A percentile compares a stretch with the other conserved stretches of the same genome.
Evolutionary conservation across 2,113 vertebrate species (phyloP).

Genomic region (Catharus bicknelli): DNA sequence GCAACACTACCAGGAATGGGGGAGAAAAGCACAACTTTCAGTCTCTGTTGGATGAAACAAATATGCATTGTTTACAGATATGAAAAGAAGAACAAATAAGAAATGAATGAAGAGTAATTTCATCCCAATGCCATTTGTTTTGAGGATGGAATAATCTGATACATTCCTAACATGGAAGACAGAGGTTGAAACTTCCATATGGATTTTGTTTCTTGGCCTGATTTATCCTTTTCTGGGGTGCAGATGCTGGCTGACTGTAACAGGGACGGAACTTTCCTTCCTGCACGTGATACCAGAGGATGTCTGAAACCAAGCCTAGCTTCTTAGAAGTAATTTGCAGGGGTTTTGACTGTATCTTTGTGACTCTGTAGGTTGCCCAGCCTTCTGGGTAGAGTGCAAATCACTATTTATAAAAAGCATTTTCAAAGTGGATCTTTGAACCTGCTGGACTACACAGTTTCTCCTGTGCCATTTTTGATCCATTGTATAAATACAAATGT

Average conservation of each 20-base stretch:
- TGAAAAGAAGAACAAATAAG: background rate
- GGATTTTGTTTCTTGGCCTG: slow-evolving; percentile 47
- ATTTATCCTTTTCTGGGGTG: slow-evolving; percentile 54
- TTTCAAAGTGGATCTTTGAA: slow-evolving; percentile 59
- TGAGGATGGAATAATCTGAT: background rate
- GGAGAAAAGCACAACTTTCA: background rate
- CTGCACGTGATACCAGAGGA: slow-evolving; percentile 9
- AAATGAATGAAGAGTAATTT: background rate
- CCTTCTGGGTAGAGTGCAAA: slow-evolving; percentile 6
- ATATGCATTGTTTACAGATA: background rate
- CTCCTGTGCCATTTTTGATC: slow-evolving; percentile 43
- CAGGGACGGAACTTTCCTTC: slow-evolving; percentile 42
- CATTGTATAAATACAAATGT: slow-evolving; percentile 59
- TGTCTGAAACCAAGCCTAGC: slow-evolving; percentile 38
- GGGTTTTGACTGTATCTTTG: slow-evolving; percentile 25
- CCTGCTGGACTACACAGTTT: slow-evolving; percentile 32
- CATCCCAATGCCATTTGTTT: background rate
- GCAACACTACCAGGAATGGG: background rate
- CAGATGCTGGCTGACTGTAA: slow-evolving; percentile 43
- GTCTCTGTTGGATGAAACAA: background rate
- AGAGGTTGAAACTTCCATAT: slow-evolving; percentile 27
- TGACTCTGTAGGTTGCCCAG: background rate
- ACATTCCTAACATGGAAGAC: slow-evolving; percentile 29
- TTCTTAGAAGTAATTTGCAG: slow-evolving; percentile 47
- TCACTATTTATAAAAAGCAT: background rate